Base-by-base conservation (phyloP, 2,113 vertebrate genomes). In the Sturnus vulgaris region DNA sequence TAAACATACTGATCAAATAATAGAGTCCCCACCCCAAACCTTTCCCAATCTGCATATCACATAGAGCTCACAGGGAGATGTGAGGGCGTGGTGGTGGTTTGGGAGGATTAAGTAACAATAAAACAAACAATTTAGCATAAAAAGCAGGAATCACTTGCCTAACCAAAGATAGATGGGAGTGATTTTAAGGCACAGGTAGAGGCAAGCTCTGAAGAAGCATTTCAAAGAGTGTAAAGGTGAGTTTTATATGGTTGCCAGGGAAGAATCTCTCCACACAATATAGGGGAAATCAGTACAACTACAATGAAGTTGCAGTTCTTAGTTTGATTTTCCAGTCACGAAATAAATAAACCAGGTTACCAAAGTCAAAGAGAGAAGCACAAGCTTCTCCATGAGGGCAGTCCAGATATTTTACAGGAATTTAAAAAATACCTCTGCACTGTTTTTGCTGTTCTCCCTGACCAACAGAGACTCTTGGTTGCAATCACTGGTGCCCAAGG, bases 111-210 rank as follows among this genome's bases (percentile, higher is more conserved):
- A 94, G 90, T 66, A 93, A 83, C 47, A 70, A 73, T 80, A 94
- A 95, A 95, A 35, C 84, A 96, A 93, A 94, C 42, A 90, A 44
- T 93, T 94, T 80, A 90, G 71, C 79, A 92, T 71, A 55, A 94
- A 95, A 93, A 95, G 47, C 79, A 83, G 86, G 87, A 91, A 66
- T 81, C 85, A 82, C 56, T 95, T 94, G 87, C 92, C 68, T 91
- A 95, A 90, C 79, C 39, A 71, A 91, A 91, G 75, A 42, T 55
- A 95, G 82, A 90, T 88, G 81, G 68, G 90, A 91, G 39, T 66
- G 95, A 91, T 90, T 85, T 94, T 86, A 77, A 88, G 63, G 87
- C 73, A 77, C 69, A 93, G 82, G 86, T 86, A 96, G 59, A 86
- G 75, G 35, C 92, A 94, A 77, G 82, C 37, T 87, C 69, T 59